phyloP scores from a whole-genome alignment of 2,888 invertebrate genomes.

The Neuroscelio doddi region DNA sequence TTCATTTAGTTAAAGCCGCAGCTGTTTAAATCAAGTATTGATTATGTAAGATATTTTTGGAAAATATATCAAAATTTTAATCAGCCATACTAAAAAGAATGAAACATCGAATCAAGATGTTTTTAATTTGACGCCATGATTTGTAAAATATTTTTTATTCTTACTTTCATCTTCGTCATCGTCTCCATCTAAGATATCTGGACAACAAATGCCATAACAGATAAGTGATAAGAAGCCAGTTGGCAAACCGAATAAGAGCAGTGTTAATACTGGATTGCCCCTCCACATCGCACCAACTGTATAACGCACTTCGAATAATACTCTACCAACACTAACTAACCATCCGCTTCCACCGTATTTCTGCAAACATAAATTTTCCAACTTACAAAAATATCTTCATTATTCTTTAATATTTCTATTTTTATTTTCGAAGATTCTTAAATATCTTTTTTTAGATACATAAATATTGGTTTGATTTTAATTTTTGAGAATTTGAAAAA shows the following conservation, averaged over 20 bases:
- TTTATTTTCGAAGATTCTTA: conserved; percentile 1
- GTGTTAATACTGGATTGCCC: conserved; percentile 93
- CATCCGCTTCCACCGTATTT: conserved; percentile 89
- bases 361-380: conserved; percentile 76
- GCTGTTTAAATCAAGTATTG: too few relatives aligned
- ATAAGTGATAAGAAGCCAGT: conserved; percentile 94
- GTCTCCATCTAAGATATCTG: conserved; percentile 93
- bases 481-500: too few relatives aligned
- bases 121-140: conserved; percentile 5
- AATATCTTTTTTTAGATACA: too few relatives aligned
- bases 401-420: neutral
- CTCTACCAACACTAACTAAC: conserved; percentile 83
- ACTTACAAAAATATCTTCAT: neutral
- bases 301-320: conserved; percentile 87
- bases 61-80: conserved; percentile 25
- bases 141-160: conserved; percentile 3
- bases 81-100: neutral
- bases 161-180: conserved; percentile 81
- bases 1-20: too few relatives aligned
- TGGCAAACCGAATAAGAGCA: conserved; percentile 95
- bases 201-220: conserved; percentile 96
- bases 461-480: too few relatives aligned
- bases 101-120: too few relatives aligned
- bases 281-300: conserved; percentile 90
- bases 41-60: too few relatives aligned